Percentiles rank a stretch among this genome's conserved stretches.
Conservation (phyloP, 1,140 invertebrate genomes). For the Drosophila repletoides region DNA sequence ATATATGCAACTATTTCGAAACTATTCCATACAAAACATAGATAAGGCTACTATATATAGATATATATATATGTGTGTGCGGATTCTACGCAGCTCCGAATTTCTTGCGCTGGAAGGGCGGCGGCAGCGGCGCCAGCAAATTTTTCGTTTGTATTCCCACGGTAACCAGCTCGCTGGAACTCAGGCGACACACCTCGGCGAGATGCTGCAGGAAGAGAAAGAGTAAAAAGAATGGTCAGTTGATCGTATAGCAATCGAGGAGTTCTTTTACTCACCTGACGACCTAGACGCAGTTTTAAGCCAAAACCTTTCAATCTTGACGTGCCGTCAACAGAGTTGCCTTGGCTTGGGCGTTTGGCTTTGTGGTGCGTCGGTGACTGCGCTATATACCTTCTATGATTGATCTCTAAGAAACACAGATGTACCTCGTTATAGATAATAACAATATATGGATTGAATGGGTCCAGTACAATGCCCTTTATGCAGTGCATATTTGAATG, state of each 20-base stretch:
- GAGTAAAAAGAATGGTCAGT: neutral
- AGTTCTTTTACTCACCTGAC: constrained; percentile 22
- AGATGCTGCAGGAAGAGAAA: constrained; percentile 85
- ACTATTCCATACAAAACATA: too few species aligned
- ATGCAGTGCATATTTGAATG: constrained; percentile 77
- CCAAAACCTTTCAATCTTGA: neutral
- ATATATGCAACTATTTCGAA: constrained; percentile 47
- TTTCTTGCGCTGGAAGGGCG: constrained; percentile 85
- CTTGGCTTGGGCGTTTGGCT: constrained; percentile 21
- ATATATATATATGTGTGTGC: too few species aligned
- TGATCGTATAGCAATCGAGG: too few species aligned
- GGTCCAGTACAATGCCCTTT: constrained; percentile 85
- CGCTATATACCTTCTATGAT: neutral
- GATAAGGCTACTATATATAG: too few species aligned
- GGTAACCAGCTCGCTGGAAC: constrained; percentile 85
- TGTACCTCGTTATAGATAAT: constrained; percentile 86
- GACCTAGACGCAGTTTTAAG: constrained; percentile 3
- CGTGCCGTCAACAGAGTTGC: neutral
- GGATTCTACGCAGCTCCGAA: constrained; percentile 83
- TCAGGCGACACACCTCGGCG: constrained; percentile 85
- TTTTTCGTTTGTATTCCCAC: constrained; percentile 87
- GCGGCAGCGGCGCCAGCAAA: constrained; percentile 85
- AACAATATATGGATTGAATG: constrained; percentile 84
- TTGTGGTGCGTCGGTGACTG: neutral
- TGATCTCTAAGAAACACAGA: constrained; percentile 84